These are phyloP conservation scores for Benitochromis conjunctus DNA, from an alignment of 2,113 vertebrate genomes.

Conservation along the genomic window DNA sequence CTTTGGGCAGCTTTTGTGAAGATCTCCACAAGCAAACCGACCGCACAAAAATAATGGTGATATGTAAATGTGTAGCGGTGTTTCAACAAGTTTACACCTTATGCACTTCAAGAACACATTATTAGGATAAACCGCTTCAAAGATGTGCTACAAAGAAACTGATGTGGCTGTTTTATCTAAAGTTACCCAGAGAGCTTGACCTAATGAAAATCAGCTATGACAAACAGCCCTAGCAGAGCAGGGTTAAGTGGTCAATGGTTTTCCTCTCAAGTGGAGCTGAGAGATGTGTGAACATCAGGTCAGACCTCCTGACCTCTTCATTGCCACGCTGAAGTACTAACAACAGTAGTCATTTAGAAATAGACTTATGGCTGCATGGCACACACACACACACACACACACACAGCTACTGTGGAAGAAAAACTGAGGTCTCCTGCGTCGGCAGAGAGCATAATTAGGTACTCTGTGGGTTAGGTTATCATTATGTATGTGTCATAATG, in stretches of 20 bases:
- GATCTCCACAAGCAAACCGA: neutral
- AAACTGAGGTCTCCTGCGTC: conserved; percentile 12
- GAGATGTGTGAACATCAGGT: conserved; percentile 34
- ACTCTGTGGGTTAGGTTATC: conserved; percentile 25
- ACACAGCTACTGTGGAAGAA: conserved; percentile 3
- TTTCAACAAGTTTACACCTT: neutral
- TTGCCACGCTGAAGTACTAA: conserved; percentile 6
- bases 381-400: neutral
- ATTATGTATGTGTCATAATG: conserved; percentile 44
- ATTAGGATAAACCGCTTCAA: neutral
- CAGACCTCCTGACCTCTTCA: conserved; percentile 34
- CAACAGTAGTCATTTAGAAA: conserved; percentile 35
- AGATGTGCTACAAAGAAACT: neutral
- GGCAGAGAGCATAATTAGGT: conserved; percentile 27
- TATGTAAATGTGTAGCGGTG: neutral
- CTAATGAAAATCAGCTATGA: neutral
- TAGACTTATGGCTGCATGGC: neutral
- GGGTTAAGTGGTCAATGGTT: conserved; percentile 56
- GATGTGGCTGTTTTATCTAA: neutral
- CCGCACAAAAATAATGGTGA: neutral
- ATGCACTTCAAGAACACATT: neutral
- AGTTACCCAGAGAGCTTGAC: neutral
- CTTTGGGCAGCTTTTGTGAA: neutral
- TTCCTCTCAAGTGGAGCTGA: conserved; percentile 42
- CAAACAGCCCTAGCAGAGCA: neutral